Evolutionary conservation across 2,888 invertebrate genomes (phyloP).

Genomic region (Ophion obscuratus): DNA sequence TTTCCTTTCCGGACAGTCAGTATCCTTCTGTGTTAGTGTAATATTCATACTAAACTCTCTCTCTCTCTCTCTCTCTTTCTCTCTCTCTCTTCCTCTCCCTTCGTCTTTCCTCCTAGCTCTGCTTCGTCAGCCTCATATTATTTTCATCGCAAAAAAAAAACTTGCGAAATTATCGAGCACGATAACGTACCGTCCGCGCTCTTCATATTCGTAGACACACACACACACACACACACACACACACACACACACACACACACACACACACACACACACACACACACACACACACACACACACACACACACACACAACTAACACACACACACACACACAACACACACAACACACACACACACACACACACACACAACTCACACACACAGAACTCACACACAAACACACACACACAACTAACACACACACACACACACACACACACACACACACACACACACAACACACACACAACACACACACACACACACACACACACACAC

Average conservation of each 20-base stretch:
- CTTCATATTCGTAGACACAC: conserved; percentile 3
- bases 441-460: background rate
- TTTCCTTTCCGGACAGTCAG: background rate
- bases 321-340: background rate
- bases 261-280: background rate
- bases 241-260: background rate
- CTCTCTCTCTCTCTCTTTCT: conserved; percentile 32
- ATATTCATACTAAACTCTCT: conserved; percentile 23
- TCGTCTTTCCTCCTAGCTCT: conserved; percentile 32
- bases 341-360: background rate
- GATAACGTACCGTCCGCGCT: conserved; percentile 25
- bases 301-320: background rate
- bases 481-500: background rate
- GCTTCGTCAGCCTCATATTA: conserved; percentile 68
- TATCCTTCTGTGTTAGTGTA: conserved; percentile 11
- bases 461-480: background rate
- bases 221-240: background rate
- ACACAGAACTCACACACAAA: background rate
- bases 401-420: background rate
- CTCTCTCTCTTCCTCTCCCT: conserved; percentile 49
- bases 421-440: background rate
- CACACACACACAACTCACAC: background rate
- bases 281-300: background rate
- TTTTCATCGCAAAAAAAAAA: conserved; percentile 73
- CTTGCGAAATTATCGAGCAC: conserved; percentile 71